Percentiles rank a stretch among this genome's conserved stretches.
phyloP scores from a whole-genome alignment of 2,113 vertebrate genomes.

The chimpanzee (Pan troglodytes) region DNA sequence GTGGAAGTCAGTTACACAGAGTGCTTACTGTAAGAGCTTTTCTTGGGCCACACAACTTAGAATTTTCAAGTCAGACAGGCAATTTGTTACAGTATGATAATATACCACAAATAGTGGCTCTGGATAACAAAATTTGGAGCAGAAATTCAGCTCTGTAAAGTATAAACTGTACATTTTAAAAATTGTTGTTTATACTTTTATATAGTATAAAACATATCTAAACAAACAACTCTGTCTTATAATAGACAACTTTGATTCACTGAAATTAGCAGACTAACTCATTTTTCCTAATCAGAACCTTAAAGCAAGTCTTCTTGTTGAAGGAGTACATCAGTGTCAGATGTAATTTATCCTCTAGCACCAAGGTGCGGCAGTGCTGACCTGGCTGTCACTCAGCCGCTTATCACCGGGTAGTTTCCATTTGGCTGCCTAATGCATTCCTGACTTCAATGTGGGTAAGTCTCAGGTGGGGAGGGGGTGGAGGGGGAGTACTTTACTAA shows the following conservation, averaged over 20 bases:
- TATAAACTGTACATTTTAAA: neutral
- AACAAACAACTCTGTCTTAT: neutral
- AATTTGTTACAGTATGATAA: neutral
- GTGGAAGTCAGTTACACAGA: neutral
- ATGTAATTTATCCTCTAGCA: neutral
- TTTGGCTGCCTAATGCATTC: neutral
- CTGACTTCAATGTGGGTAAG: neutral
- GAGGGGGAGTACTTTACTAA: neutral
- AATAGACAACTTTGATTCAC: neutral
- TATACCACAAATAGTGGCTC: neutral
- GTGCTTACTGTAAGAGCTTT: neutral
- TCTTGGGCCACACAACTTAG: neutral
- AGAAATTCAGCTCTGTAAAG: neutral
- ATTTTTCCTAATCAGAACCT: neutral
- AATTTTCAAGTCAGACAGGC: neutral
- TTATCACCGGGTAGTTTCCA: neutral
- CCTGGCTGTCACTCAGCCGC: neutral
- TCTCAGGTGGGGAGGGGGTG: neutral
- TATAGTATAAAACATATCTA: neutral
- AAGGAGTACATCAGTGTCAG: neutral
- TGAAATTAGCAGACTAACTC: neutral
- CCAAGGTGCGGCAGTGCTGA: fast-evolving
- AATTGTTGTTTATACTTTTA: neutral
- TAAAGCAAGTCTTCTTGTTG: neutral
- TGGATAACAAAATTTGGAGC: neutral